Base-by-base conservation (phyloP, 2,888 invertebrate genomes). In the Chydorus sphaericus region DNA sequence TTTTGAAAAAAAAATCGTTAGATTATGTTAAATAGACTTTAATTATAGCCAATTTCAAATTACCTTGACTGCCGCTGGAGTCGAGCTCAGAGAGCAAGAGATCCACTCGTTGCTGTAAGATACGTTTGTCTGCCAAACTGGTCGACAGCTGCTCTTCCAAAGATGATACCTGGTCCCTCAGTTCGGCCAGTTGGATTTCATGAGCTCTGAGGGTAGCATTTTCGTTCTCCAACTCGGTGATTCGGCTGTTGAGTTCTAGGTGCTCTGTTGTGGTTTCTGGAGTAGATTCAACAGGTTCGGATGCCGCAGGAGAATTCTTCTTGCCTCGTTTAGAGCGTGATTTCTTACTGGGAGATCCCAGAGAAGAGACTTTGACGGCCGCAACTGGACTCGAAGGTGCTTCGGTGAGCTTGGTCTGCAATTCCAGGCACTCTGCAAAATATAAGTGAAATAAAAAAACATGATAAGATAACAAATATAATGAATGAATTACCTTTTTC, bases 41-140 rank as follows among this genome's bases (percentile, higher is more conserved):
- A 39, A 16, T 16, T 20, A 39, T 2, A 8, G 2, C 10, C 7
- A 16, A 39, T 20, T n/a, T 20, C 2, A 20, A 3, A 39, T 14
- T 44, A 44, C 44, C 44, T 8, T 44, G 23, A 23, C 5, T 44
- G 14, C 28, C 44, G 44, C 16, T 23, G 14, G 44, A 16, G 20
- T 52, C 52, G 18, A 52, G 52, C 36, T 52, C 52, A 11, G 52
- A 36, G 10, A 52, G 52, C 23, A 52, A 26, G 7, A 52, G 52
- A 37, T 52, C 52, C 8, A 36, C 26, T 3, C 52, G 29, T n/a
- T 52, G 30, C 33, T 52, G 52, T 10, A 52, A 36, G 26, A 33
- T 36, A n/a, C 36, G 33, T 26, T 52, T 52, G 1, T 52, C 52
- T 52, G 33, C 31, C 23, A 31, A 18, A 11, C 20, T 52, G 14